Evolutionary conservation across 2,797 vertebrate species (phyloP).

Genomic region (Hypotaenidia okinawae): DNA sequence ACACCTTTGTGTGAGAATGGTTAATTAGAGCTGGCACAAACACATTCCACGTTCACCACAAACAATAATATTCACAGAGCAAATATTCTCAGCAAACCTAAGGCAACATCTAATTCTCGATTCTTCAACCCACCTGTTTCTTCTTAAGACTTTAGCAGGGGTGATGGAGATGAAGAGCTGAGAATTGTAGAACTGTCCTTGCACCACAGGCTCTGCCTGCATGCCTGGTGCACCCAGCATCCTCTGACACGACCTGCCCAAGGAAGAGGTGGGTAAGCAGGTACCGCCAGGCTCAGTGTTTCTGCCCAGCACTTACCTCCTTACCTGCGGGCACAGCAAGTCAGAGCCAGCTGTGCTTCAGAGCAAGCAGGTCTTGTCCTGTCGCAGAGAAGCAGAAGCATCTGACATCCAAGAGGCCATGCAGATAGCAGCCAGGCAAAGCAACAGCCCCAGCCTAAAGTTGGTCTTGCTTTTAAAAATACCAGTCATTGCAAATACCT

Average conservation of each 20-base stretch:
- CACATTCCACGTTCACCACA: not conserved
- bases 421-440: not conserved
- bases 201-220: not conserved
- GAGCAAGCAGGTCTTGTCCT: not conserved
- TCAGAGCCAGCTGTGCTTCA: not conserved
- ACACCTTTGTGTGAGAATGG: not conserved
- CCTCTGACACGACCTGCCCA: not conserved
- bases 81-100: not conserved
- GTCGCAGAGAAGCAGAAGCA: not conserved
- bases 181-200: not conserved
- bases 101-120: not conserved
- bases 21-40: slow-evolving; percentile 46
- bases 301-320: not conserved
- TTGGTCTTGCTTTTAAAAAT: not conserved
- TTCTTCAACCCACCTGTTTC: not conserved
- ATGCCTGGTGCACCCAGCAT: rapidly evolving
- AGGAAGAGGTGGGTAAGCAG: too few relatives aligned
- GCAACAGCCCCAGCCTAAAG: not conserved
- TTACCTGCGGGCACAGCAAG: not conserved
- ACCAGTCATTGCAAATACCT: not conserved
- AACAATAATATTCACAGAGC: slow-evolving; percentile 3
- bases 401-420: rapidly evolving
- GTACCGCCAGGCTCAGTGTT: not conserved
- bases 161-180: not conserved
- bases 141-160: not conserved